A percentile compares a stretch with the other conserved stretches of the same genome.
These are phyloP conservation scores for Hexactinellida sp. DNA, from an alignment of 37 sponge, comb jelly and placozoan genomes.

Conservation along the genomic window DNA sequence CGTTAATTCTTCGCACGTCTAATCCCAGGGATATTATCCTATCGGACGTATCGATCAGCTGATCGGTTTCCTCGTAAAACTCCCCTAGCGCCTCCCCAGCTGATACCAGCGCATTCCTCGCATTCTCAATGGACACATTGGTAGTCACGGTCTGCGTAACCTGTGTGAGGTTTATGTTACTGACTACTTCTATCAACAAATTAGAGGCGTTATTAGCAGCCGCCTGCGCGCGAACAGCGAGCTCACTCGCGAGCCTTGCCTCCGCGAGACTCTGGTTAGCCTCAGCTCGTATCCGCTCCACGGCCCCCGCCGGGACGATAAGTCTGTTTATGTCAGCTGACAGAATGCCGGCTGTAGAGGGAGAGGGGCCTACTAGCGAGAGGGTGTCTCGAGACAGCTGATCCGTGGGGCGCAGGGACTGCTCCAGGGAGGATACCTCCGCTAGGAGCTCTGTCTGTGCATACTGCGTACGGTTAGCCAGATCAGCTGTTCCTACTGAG, in stretches of 20 bases:
- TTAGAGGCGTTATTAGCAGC: neutral
- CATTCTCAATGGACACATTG: constrained; percentile 9
- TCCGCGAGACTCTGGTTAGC: neutral
- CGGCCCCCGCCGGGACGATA: neutral
- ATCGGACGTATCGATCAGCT: neutral
- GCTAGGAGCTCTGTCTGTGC: neutral
- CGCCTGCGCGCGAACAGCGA: neutral
- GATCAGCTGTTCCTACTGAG: neutral
- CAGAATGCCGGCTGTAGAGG: neutral
- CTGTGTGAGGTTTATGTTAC: neutral
- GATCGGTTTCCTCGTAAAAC: neutral
- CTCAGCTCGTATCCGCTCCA: neutral
- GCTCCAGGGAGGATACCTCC: neutral
- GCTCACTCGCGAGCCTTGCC: neutral
- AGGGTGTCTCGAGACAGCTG: neutral
- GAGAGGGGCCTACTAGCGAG: neutral
- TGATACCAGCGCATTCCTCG: neutral
- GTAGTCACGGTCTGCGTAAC: neutral
- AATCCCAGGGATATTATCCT: neutral
- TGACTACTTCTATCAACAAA: neutral
- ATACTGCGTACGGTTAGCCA: neutral
- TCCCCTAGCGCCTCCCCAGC: neutral
- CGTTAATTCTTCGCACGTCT: neutral
- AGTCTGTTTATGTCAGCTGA: neutral
- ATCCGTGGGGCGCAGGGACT: neutral